Evolutionary conservation across 2,113 vertebrate genomes (phyloP), one percentile per base, ranked within the genome.

Genomic region (Passer montanus): DNA sequence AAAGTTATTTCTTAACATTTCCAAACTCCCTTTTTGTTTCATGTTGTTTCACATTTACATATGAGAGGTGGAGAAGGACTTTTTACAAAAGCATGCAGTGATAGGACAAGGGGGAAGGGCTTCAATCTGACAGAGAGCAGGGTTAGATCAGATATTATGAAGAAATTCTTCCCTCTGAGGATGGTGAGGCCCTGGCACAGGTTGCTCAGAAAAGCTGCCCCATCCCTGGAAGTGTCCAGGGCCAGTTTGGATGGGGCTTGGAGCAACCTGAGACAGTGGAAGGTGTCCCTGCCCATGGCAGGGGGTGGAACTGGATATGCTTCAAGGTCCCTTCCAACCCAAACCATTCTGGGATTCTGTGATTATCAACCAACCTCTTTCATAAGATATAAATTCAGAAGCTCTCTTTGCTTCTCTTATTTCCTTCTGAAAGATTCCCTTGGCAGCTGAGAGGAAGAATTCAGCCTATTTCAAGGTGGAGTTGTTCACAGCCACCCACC

Each of bases 241-340:
- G 12, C 14, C 39, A 31, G 30, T 2, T 0, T 63, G 79, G 55
- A 76, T 0, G 0, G 10, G 18, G 12, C n/a, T 63, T 31, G 47
- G 41, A 83, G 14, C 26, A 35, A 0, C 8, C 30, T 49, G 70
- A 35, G 17, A 1, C 0, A 8, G 41, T 7, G 41, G 47, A 33
- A 83, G 9, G 5, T 69, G 41, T 55, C n/a, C 9, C 46, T 60
- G 62, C 6, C 53, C 30, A 22, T n/a, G 53, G 28, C 46, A 68
- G n/a, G 17, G 33, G 1, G 5, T 35, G n/a, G 30, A 28, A 35
- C 1, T 0, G 26, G 70, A 3, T 31, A n/a, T 27, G 13, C 14
- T 69, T 43, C 11, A 90, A 27, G 14, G n/a, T 55, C 22, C 30
- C 15, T 56, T 63, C 56, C 47, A 43, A 28, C 31, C 27, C 55